These are phyloP conservation scores for Pseudomyrmex sp. DNA, from an alignment of 1,140 invertebrate genomes.

Conservation along the genomic window DNA sequence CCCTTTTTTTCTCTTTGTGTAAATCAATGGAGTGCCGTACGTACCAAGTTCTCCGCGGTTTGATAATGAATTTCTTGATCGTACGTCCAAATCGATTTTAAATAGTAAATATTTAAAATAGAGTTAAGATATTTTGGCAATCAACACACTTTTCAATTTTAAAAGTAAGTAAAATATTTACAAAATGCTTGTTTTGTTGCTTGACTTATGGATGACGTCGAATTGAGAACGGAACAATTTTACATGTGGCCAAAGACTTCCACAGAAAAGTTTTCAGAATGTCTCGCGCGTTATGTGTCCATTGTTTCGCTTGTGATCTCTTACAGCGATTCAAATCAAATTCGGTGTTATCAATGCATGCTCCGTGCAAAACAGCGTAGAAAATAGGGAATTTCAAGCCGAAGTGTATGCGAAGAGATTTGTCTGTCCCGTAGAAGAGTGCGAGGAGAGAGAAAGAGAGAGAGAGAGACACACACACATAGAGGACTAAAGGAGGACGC, in stretches of 20 bases:
- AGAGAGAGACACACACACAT: too few relatives aligned
- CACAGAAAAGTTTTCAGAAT: not conserved
- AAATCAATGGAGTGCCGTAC: not conserved
- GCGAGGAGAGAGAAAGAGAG: not conserved
- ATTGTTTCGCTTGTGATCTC: not conserved
- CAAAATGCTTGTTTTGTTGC: too few relatives aligned
- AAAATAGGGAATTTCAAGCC: conserved; percentile 18
- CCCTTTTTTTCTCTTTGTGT: not conserved
- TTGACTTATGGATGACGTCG: too few relatives aligned
- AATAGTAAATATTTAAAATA: too few relatives aligned
- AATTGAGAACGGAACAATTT: too few relatives aligned
- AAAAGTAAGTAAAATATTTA: too few relatives aligned
- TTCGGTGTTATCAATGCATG: not conserved
- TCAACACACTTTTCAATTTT: too few relatives aligned
- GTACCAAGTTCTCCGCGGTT: not conserved
- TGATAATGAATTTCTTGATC: not conserved
- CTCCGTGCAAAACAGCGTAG: not conserved
- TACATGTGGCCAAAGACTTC: too few relatives aligned
- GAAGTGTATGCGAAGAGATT: conserved; percentile 14
- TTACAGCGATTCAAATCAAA: conserved; percentile 19
- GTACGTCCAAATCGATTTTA: too few relatives aligned
- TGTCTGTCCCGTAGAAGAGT: conserved; percentile 6
- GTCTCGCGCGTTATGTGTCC: not conserved
- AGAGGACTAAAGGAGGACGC: conserved; percentile 56
- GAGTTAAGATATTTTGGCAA: too few relatives aligned